Evolutionary conservation across 2,888 invertebrate species (phyloP).

Genomic region (Luperina nickerlii): DNA sequence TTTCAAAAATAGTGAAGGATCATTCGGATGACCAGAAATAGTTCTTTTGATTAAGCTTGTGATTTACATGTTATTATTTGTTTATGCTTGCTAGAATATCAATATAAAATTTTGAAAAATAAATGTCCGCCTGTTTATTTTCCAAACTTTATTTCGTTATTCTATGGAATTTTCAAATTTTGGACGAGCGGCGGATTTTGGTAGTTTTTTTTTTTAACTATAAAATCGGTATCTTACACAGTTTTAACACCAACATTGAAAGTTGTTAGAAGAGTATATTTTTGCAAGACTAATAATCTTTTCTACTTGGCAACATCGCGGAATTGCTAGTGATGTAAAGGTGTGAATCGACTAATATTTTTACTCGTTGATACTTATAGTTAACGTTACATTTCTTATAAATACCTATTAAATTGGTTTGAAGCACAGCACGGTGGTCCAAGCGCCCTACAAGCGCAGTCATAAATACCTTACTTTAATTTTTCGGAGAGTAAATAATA

Average conservation of each 20-base stretch:
- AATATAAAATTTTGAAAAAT: too few relatives aligned
- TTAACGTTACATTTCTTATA: neutral
- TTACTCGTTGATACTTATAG: neutral
- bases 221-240: neutral
- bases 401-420: neutral
- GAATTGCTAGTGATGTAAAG: neutral
- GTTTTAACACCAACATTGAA: neutral
- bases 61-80: constrained; percentile 1
- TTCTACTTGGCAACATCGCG: constrained; percentile 28
- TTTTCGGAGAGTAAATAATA: too few relatives aligned
- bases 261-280: neutral
- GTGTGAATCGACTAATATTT: constrained; percentile 14
- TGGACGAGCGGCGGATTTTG: neutral
- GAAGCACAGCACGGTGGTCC: too few relatives aligned
- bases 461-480: too few relatives aligned
- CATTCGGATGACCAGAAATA: neutral
- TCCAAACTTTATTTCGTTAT: neutral
- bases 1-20: constrained; percentile 12
- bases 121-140: too few relatives aligned
- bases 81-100: neutral
- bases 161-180: neutral
- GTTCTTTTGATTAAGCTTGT: neutral
- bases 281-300: neutral
- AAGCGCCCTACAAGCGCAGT: too few relatives aligned
- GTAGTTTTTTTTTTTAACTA: neutral